Evolutionary conservation across 2,888 invertebrate genomes (phyloP).

Genomic region (Cremastobaeus sp.): DNA sequence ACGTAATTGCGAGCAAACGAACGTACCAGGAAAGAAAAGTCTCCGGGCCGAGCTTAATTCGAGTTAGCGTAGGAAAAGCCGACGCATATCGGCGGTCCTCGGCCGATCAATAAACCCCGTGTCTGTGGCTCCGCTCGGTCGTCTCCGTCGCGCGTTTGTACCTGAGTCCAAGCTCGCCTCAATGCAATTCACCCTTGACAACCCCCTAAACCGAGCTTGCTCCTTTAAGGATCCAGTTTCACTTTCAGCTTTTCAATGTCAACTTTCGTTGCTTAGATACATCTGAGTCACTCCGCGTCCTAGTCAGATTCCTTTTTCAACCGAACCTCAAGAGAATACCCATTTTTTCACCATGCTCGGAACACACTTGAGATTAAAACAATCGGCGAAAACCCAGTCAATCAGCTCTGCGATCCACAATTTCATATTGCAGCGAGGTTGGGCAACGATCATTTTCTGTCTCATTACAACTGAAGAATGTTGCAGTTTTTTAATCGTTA

Average conservation of each 20-base stretch:
- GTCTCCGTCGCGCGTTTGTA: conserved; percentile 30
- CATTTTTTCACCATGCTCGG: too few species aligned
- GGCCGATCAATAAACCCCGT: conserved; percentile 55
- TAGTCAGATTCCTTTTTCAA: background rate
- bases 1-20: conserved; percentile 31
- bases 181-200: conserved; percentile 58
- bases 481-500: too few species aligned
- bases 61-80: conserved; percentile 50
- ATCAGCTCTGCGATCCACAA: too few species aligned
- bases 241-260: conserved; percentile 59
- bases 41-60: conserved; percentile 42
- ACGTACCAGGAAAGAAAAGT: conserved; percentile 37
- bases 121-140: conserved; percentile 33
- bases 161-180: conserved; percentile 39
- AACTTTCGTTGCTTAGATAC: conserved; percentile 53
- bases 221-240: conserved; percentile 59
- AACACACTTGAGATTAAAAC: too few species aligned
- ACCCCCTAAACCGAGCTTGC: conserved; percentile 58
- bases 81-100: conserved; percentile 53
- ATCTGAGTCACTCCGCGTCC: conserved; percentile 7
- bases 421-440: too few species aligned
- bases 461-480: too few species aligned
- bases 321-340: too few species aligned
- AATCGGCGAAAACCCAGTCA: too few species aligned
- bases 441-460: too few species aligned